Evolutionary conservation across 2,113 vertebrate species (phyloP).

Genomic region (Phasianus colchicus): DNA sequence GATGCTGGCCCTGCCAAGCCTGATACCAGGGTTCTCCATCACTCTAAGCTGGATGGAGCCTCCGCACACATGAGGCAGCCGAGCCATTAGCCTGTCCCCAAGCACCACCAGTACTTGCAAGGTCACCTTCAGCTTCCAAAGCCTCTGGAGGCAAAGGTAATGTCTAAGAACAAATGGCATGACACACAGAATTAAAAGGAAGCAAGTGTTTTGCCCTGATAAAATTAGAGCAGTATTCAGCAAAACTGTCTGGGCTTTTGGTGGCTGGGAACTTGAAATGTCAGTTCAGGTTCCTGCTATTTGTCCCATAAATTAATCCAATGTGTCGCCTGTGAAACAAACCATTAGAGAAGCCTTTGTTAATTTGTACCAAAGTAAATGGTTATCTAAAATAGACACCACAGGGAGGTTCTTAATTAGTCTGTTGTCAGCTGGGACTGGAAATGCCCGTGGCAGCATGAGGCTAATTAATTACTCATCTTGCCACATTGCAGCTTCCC

Average conservation of each 20-base stretch:
- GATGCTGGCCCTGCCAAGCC: not conserved
- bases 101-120: not conserved
- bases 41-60: not conserved
- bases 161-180: not conserved
- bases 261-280: not conserved
- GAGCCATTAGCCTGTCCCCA: not conserved
- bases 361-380: constrained; percentile 66
- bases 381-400: constrained; percentile 70
- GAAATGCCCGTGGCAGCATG: constrained; percentile 62
- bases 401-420: constrained; percentile 77
- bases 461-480: constrained; percentile 76
- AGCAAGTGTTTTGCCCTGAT: constrained; percentile 23
- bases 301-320: constrained; percentile 60
- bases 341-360: constrained; percentile 61
- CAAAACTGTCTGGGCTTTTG: not conserved
- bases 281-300: constrained; percentile 42
- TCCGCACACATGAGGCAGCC: rapidly evolving
- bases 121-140: constrained; percentile 19
- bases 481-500: constrained; percentile 55
- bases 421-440: constrained; percentile 58
- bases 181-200: not conserved
- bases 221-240: constrained; percentile 6
- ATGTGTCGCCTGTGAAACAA: constrained; percentile 65
- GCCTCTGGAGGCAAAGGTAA: not conserved
- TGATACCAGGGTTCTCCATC: not conserved